Conservation (phyloP, 2,797 vertebrate genomes). For the Artibeus jamaicensis region DNA sequence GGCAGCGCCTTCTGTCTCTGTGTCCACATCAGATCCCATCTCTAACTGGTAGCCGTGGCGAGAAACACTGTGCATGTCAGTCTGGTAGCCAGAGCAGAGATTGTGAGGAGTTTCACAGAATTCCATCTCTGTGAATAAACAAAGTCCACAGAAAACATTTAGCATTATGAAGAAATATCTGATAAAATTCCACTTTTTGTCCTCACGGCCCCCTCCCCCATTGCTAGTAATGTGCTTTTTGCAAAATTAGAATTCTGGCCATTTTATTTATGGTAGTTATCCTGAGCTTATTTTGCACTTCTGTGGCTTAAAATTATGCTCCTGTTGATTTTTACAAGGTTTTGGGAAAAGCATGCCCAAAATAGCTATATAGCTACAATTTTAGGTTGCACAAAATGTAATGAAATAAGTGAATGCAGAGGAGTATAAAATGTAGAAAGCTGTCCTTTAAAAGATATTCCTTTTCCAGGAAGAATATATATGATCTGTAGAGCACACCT, state of each 20-base stretch:
- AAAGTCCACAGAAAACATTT: constrained; percentile 40
- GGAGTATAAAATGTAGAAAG: constrained; percentile 29
- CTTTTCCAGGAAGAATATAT: constrained; percentile 26
- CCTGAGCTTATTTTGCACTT: constrained; percentile 68
- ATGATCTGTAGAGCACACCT: constrained; percentile 9
- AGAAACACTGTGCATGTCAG: constrained; percentile 86
- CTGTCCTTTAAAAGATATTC: constrained; percentile 49
- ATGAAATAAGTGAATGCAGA: constrained; percentile 38
- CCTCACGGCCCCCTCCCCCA: background rate
- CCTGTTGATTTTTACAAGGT: constrained; percentile 66
- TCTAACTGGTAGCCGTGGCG: constrained; percentile 90
- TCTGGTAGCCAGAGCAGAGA: constrained; percentile 91
- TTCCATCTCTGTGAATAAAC: constrained; percentile 88
- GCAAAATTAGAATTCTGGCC: constrained; percentile 61
- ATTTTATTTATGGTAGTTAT: constrained; percentile 64
- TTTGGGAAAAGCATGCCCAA: constrained; percentile 43
- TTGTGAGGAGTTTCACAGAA: constrained; percentile 90
- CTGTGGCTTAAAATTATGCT: constrained; percentile 65
- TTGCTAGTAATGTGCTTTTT: constrained; percentile 60
- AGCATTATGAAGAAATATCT: background rate
- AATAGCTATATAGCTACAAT: constrained; percentile 69
- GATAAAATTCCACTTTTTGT: background rate
- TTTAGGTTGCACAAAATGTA: constrained; percentile 45
- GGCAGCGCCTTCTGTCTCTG: constrained; percentile 92
- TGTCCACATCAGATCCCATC: constrained; percentile 93